Percentiles rank a stretch among this genome's conserved stretches.
phyloP scores from a whole-genome alignment of 2,888 invertebrate species.

The Drosophila anceps region DNA sequence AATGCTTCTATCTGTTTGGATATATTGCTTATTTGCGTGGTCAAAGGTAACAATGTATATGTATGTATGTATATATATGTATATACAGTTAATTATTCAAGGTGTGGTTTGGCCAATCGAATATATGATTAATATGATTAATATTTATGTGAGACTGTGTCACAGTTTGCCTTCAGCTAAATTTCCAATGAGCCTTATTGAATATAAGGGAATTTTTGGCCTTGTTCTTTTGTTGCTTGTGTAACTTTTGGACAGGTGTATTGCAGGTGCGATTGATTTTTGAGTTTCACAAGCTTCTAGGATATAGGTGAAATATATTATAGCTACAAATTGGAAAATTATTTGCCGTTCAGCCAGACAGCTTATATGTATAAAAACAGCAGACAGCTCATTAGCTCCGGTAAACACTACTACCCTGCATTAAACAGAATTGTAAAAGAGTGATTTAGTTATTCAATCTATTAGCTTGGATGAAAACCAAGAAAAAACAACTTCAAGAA shows the following conservation, averaged over 20 bases:
- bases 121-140: constrained; percentile 32
- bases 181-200: constrained; percentile 14
- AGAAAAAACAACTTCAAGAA: not conserved
- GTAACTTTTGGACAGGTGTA: constrained; percentile 1
- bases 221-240: not conserved
- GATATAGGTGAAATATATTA: not conserved
- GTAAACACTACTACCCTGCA: not conserved
- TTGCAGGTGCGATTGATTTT: constrained; percentile 22
- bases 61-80: not conserved
- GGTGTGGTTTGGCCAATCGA: constrained; percentile 38
- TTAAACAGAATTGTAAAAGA: not conserved
- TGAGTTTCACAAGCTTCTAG: constrained; percentile 32
- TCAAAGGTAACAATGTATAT: constrained; percentile 35
- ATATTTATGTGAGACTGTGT: constrained; percentile 10
- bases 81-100: constrained; percentile 14
- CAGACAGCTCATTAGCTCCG: not conserved
- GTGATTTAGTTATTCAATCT: not conserved
- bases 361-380: not conserved
- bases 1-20: constrained; percentile 48
- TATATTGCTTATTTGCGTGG: constrained; percentile 67
- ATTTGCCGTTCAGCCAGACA: not conserved
- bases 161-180: not conserved
- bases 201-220: constrained; percentile 8
- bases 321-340: not conserved
- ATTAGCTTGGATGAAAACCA: not conserved